phyloP scores from a whole-genome alignment of 2,113 vertebrate species.

The Jacana jacana region DNA sequence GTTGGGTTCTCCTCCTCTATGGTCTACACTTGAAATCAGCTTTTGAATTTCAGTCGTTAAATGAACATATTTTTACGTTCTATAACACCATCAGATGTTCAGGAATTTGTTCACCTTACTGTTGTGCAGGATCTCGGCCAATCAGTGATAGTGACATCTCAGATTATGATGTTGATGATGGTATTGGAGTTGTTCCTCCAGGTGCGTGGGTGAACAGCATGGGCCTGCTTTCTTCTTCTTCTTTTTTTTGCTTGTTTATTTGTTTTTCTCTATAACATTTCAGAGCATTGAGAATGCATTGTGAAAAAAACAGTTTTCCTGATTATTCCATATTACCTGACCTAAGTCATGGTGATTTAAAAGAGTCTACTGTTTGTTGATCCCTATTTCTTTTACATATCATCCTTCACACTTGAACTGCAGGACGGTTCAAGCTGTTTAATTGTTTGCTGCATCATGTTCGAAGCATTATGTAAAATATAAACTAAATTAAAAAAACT shows the following conservation, averaged over 20 bases:
- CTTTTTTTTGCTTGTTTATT: not conserved
- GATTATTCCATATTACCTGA: conserved; percentile 55
- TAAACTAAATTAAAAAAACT: not conserved
- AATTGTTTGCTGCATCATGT: not conserved
- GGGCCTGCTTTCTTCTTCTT: conserved; percentile 72
- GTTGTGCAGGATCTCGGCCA: conserved; percentile 94
- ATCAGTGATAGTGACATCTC: conserved; percentile 96
- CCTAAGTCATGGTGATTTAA: not conserved
- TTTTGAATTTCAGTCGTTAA: not conserved
- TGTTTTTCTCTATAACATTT: conserved; percentile 34
- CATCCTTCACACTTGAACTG: not conserved
- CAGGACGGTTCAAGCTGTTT: not conserved
- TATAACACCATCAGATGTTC: conserved; percentile 57
- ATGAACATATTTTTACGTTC: conserved; percentile 32
- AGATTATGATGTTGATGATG: conserved; percentile 97
- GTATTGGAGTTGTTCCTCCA: conserved; percentile 93
- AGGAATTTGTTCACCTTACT: conserved; percentile 82
- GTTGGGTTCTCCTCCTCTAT: not conserved
- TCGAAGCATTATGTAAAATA: conserved; percentile 44
- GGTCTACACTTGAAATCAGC: not conserved
- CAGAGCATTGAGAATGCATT: conserved; percentile 63
- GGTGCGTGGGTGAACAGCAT: conserved; percentile 90
- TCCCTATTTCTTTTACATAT: not conserved
- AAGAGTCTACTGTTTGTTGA: not conserved
- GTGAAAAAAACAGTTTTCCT: conserved; percentile 47